Evolutionary conservation across 92 coral and sea anemone species (phyloP).

Genomic region (Galaxea fascicularis): DNA sequence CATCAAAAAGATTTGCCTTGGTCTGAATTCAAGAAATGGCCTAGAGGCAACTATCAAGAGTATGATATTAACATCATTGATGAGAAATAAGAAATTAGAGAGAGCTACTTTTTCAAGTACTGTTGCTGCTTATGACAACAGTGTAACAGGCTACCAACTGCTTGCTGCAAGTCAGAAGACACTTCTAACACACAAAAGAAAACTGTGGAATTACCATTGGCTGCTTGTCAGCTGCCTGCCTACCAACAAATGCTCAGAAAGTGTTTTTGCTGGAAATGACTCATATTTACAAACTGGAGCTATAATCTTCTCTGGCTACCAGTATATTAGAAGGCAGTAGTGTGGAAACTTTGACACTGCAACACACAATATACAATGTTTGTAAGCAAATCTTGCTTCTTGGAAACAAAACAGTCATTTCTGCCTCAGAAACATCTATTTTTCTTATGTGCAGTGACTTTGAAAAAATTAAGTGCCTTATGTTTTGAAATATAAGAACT

Average conservation of each 20-base stretch:
- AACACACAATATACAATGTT: too few relatives aligned
- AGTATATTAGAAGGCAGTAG: too few relatives aligned
- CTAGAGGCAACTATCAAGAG: conserved; percentile 35
- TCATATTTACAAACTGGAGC: not conserved
- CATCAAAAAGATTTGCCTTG: conserved; percentile 61
- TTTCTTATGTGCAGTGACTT: too few relatives aligned
- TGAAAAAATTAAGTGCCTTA: too few relatives aligned
- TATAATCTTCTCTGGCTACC: too few relatives aligned
- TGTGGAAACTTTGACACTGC: too few relatives aligned
- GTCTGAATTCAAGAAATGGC: conserved; percentile 69
- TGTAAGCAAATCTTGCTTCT: too few relatives aligned
- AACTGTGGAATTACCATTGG: not conserved
- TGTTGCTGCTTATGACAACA: not conserved
- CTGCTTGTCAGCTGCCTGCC: not conserved
- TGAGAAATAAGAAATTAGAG: not conserved
- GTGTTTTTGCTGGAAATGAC: not conserved
- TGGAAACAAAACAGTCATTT: too few relatives aligned
- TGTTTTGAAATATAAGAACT: too few relatives aligned
- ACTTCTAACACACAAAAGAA: not conserved
- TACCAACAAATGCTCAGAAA: not conserved
- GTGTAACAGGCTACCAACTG: not conserved
- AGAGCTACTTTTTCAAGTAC: too few relatives aligned
- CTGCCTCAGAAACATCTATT: too few relatives aligned
- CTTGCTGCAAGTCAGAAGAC: not conserved
- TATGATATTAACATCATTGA: conserved; percentile 47